Conservation (phyloP, 2,113 vertebrate genomes). For the Ahaetulla prasina region DNA sequence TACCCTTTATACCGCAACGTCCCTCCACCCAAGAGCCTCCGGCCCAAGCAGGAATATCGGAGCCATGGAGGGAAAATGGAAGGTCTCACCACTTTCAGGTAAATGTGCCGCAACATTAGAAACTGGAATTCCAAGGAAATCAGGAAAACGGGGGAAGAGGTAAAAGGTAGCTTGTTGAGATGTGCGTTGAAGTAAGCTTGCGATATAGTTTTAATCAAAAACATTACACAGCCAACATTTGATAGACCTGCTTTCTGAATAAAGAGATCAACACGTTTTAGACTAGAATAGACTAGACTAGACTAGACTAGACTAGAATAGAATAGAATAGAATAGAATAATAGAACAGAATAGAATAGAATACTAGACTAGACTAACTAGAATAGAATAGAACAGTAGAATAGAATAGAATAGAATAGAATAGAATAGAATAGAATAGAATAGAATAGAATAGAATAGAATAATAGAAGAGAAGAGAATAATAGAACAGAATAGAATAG, state of each 20-base stretch:
- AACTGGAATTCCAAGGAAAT: neutral
- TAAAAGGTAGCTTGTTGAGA: neutral
- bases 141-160: neutral
- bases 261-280: neutral
- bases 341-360: too few species aligned
- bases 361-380: too few species aligned
- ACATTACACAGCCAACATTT: neutral
- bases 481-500: too few species aligned
- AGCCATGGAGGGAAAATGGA: constrained; percentile 68
- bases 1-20: constrained; percentile 68
- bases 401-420: too few species aligned
- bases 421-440: too few species aligned
- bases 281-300: too few species aligned
- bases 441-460: too few species aligned
- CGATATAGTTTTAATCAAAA: neutral
- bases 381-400: too few species aligned
- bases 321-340: too few species aligned
- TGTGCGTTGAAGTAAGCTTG: neutral
- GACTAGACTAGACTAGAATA: too few species aligned
- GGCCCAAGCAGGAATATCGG: constrained; percentile 65
- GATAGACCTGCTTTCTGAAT: neutral
- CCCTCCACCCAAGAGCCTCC: constrained; percentile 67
- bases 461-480: too few species aligned
- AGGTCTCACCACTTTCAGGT: constrained; percentile 79
- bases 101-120: constrained; percentile 44